Base-by-base conservation (phyloP, 2,797 vertebrate species). In the Australoheros facetus region DNA sequence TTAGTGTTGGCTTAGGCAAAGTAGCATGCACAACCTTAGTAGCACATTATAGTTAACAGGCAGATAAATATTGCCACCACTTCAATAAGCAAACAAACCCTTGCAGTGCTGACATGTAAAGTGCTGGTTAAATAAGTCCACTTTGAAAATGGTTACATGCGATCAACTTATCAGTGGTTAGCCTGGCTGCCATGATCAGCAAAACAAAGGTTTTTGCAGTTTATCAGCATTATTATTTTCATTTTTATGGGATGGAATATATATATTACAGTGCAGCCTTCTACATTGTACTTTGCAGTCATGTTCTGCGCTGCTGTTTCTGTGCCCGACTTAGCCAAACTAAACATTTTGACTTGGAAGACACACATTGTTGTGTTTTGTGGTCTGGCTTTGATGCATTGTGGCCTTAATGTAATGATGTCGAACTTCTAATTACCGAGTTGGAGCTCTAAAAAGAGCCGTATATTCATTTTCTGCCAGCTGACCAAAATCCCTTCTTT, bases 1-100 rank as follows among this genome's bases (percentile, higher is more conserved):
- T 19, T 62, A 2, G 14, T 74, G 56, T 71, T 77, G 10, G 57
- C 28, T 66, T 19, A 73, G 45, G 58, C 37, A 87, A 88, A 77
- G 37, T 54, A 80, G 32, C 3, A 58, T 21, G 14, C 12, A 32
- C 37, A 56, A 55, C 48, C 72, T 57, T 42, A n/a, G 59, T 28
- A 56, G 5, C 73, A 10, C 11, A 3, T 37, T 56, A 64, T 60
- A 76, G 53, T 19, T 56, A 42, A 64, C 8, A 84, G 4, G 56
- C 11, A 53, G 66, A 80, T 73, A 7, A 81, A 55, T 5, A 62
- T 2, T 17, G 48, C 26, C 56, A 42, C 28, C 34, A 62, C 0
- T 74, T 71, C 16, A 19, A 66, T 53, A 77, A 72, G 57, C 55
- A 74, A 80, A 76, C 42, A 82, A 76, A 81, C 8, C 9, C 2